A percentile compares a stretch with the other conserved stretches of the same genome.
These are phyloP conservation scores for Gambusia affinis DNA, from an alignment of 2,113 vertebrate species.

Conservation along the genomic window DNA sequence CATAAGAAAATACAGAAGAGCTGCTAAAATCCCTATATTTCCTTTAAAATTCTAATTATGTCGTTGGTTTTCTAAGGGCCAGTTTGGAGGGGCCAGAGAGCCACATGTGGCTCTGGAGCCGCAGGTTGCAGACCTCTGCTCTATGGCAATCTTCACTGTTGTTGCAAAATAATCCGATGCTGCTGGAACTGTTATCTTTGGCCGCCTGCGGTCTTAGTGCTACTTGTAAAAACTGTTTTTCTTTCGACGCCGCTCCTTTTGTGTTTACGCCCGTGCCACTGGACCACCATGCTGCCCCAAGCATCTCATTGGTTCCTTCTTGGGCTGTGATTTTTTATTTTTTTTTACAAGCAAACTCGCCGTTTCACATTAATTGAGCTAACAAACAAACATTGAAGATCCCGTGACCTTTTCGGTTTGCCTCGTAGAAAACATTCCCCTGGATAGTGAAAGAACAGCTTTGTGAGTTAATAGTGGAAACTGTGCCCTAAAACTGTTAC, in stretches of 20 bases:
- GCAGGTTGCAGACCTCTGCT: neutral
- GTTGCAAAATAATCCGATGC: neutral
- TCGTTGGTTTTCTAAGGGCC: too few species aligned
- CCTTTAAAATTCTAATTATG: too few species aligned
- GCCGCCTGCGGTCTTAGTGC: neutral
- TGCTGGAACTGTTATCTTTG: neutral
- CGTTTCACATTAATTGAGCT: neutral
- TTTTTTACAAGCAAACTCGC: neutral
- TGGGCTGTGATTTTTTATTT: too few species aligned
- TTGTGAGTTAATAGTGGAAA: neutral
- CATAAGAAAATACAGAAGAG: too few species aligned
- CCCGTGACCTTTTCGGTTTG: neutral
- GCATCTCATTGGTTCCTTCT: neutral
- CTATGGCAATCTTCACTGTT: neutral
- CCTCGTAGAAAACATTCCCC: neutral
- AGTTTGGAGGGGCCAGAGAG: too few species aligned
- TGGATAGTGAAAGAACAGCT: neutral
- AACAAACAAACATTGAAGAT: neutral
- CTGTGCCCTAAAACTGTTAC: neutral
- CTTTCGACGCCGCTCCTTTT: neutral
- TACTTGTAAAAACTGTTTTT: neutral
- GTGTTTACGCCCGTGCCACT: neutral
- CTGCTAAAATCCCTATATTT: too few species aligned
- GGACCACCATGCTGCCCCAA: neutral
- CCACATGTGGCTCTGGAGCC: too few species aligned